These are phyloP conservation scores for Macaria notata DNA, from an alignment of 2,888 invertebrate species.

Conservation along the genomic window DNA sequence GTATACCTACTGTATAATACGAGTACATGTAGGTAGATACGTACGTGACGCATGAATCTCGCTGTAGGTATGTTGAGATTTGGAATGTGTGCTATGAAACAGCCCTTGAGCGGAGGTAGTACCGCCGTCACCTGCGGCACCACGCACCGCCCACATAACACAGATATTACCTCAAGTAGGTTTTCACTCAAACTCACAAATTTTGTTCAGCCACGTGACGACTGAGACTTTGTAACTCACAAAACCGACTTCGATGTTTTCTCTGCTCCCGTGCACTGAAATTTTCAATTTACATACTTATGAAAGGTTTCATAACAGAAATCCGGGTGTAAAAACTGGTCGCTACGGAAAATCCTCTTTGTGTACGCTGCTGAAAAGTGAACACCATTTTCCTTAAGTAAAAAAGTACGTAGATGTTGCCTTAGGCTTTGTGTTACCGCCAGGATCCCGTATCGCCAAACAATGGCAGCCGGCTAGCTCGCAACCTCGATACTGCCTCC, in stretches of 20 bases:
- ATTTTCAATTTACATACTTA: constrained; percentile 67
- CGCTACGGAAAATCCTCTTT: constrained; percentile 46
- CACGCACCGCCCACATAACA: constrained; percentile 49
- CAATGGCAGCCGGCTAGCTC: constrained; percentile 2
- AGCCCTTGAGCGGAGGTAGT: constrained; percentile 45
- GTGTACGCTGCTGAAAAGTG: constrained; percentile 37
- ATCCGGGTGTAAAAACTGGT: constrained; percentile 52
- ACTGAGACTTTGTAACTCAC: constrained; percentile 45
- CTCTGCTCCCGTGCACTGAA: constrained; percentile 48
- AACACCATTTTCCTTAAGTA: constrained; percentile 39
- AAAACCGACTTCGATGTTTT: constrained; percentile 46
- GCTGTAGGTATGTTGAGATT: constrained; percentile 44
- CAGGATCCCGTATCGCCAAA: constrained; percentile 10
- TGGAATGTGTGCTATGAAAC: constrained; percentile 59
- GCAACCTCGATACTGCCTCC: not conserved
- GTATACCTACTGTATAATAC: too few relatives aligned
- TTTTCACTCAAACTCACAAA: constrained; percentile 50
- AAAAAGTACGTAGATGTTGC: constrained; percentile 36
- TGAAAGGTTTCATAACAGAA: constrained; percentile 57
- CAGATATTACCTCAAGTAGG: constrained; percentile 42
- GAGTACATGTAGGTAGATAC: too few relatives aligned
- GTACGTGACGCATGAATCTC: constrained; percentile 6
- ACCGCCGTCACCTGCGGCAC: constrained; percentile 51
- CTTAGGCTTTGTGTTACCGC: constrained; percentile 12
- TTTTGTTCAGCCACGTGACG: constrained; percentile 41